Percentiles rank a stretch among this genome's conserved stretches.
Evolutionary conservation across 2,797 vertebrate genomes (phyloP).

Genomic region (Podarcis lilfordi): DNA sequence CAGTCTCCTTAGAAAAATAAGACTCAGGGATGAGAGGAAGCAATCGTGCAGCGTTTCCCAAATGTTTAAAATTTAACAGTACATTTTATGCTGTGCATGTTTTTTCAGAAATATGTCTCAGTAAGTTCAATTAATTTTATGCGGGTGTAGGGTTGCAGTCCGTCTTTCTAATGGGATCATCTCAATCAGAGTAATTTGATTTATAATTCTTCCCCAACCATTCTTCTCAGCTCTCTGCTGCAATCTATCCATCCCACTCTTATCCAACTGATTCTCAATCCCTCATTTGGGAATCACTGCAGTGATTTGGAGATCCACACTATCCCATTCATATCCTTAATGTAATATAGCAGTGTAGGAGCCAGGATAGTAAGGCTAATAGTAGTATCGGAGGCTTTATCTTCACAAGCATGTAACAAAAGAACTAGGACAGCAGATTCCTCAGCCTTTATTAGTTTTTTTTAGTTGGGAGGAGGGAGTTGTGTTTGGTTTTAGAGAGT

Average conservation of each 20-base stretch:
- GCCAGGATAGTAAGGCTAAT: neutral
- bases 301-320: neutral
- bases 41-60: neutral
- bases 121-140: neutral
- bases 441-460: neutral
- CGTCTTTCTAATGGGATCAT: neutral
- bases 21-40: neutral
- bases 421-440: neutral
- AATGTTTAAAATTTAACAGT: neutral
- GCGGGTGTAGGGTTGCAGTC: neutral
- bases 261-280: neutral
- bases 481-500: neutral
- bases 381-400: neutral
- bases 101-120: neutral
- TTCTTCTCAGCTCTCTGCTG: neutral
- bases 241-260: neutral
- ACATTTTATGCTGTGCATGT: neutral
- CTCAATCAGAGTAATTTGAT: neutral
- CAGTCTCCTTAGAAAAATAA: conserved; percentile 14
- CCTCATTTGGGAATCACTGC: neutral
- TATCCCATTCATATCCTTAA: neutral
- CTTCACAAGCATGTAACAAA: neutral
- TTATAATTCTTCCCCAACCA: neutral
- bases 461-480: neutral
- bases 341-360: neutral